These are phyloP conservation scores for Drosophila santomea DNA, from an alignment of 1,140 invertebrate species.

Conservation along the genomic window DNA sequence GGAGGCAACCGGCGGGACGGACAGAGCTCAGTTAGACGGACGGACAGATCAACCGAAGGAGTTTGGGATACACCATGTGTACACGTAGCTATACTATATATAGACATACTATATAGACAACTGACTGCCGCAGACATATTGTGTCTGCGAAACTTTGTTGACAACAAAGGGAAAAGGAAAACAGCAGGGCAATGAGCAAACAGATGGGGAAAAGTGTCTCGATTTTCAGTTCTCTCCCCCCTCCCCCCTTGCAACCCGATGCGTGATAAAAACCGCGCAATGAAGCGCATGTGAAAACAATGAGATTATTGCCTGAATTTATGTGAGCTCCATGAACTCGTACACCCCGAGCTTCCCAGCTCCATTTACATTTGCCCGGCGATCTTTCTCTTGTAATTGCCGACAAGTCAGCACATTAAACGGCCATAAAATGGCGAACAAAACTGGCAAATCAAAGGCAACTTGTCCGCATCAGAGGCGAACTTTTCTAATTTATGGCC, in stretches of 20 bases:
- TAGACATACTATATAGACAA: conserved; percentile 35
- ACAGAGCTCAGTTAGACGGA: conserved; percentile 19
- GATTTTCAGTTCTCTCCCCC: conserved; percentile 26
- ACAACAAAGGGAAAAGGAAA: conserved; percentile 52
- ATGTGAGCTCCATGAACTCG: conserved; percentile 62
- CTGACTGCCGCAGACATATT: conserved; percentile 71
- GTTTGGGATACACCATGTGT: not conserved
- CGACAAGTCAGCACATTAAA: conserved; percentile 81
- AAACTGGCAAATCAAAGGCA: conserved; percentile 78
- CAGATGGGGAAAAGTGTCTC: conserved; percentile 57
- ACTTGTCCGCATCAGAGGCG: conserved; percentile 64
- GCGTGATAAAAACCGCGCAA: conserved; percentile 66
- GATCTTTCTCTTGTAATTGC: conserved; percentile 67
- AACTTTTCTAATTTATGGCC: conserved; percentile 80
- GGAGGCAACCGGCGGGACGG: conserved; percentile 47
- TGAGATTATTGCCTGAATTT: conserved; percentile 79
- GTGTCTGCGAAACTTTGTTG: conserved; percentile 81
- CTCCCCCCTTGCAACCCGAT: conserved; percentile 4
- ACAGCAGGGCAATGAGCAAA: conserved; percentile 33
- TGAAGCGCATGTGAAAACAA: conserved; percentile 77
- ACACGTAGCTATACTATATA: conserved; percentile 1
- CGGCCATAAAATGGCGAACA: conserved; percentile 69
- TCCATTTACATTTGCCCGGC: conserved; percentile 11
- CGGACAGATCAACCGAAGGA: conserved; percentile 6
- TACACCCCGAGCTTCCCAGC: not conserved